Evolutionary conservation across 2,888 invertebrate genomes (phyloP).

Genomic region (Coronaproctus castanopsis): DNA sequence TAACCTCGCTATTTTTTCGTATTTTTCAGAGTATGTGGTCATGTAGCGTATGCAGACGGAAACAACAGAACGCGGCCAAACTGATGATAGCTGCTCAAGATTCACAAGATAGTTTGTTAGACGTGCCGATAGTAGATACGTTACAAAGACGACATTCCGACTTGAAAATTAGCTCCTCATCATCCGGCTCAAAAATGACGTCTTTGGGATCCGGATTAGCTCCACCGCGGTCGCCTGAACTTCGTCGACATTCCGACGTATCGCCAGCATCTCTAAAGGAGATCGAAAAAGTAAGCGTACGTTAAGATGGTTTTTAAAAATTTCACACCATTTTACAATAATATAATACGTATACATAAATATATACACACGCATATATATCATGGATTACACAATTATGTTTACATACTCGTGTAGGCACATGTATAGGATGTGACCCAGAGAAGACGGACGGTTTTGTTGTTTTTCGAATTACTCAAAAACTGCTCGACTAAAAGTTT

Average conservation of each 20-base stretch:
- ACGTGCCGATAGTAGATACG: constrained; percentile 57
- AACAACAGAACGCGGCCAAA: constrained; percentile 49
- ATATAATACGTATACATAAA: too few species aligned
- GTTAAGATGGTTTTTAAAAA: neutral
- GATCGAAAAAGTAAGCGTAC: constrained; percentile 53
- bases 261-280: constrained; percentile 72
- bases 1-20: too few species aligned
- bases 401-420: too few species aligned
- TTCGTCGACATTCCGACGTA: constrained; percentile 64
- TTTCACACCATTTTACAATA: neutral
- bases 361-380: too few species aligned
- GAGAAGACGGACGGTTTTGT: too few species aligned
- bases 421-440: too few species aligned
- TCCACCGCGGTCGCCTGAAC: constrained; percentile 65
- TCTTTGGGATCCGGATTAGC: constrained; percentile 40
- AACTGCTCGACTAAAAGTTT: too few species aligned
- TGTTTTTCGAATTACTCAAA: too few species aligned
- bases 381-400: too few species aligned
- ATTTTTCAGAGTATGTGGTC: constrained; percentile 60
- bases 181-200: constrained; percentile 31
- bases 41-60: constrained; percentile 65
- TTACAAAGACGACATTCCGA: constrained; percentile 65
- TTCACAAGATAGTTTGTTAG: constrained; percentile 63
- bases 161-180: constrained; percentile 33
- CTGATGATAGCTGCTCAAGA: constrained; percentile 50